Conservation (phyloP, 2,113 vertebrate genomes). For the Lichenostomus cassidix region DNA sequence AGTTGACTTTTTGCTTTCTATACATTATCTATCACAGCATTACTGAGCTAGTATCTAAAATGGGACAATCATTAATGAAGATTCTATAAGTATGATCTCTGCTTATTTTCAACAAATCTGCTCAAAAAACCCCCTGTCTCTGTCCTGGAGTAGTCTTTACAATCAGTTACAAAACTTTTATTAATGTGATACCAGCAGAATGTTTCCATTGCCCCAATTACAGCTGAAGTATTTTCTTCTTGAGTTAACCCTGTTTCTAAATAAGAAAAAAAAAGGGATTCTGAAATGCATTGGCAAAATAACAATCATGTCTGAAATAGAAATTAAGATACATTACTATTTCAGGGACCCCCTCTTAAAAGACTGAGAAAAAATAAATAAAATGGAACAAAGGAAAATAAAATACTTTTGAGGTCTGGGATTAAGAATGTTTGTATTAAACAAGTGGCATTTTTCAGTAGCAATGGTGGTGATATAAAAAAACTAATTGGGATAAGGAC, state of each 20-base stretch:
- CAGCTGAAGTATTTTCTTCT: not conserved
- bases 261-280: not conserved
- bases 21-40: not conserved
- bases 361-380: not conserved
- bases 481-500: not conserved
- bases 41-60: not conserved
- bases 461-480: not conserved
- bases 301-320: not conserved
- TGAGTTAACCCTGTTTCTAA: not conserved
- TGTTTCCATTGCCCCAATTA: not conserved
- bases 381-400: not conserved
- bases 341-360: not conserved
- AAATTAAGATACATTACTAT: not conserved
- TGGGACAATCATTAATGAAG: not conserved
- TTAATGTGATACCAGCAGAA: not conserved
- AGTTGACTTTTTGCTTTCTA: not conserved
- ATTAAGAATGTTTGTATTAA: not conserved
- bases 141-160: not conserved
- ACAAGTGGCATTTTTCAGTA: not conserved
- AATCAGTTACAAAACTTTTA: not conserved
- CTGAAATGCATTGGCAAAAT: not conserved
- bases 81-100: not conserved
- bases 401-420: not conserved
- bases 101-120: not conserved
- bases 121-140: rapidly evolving